phyloP scores from a whole-genome alignment of 2,797 vertebrate species.

The Anas flavirostris region DNA sequence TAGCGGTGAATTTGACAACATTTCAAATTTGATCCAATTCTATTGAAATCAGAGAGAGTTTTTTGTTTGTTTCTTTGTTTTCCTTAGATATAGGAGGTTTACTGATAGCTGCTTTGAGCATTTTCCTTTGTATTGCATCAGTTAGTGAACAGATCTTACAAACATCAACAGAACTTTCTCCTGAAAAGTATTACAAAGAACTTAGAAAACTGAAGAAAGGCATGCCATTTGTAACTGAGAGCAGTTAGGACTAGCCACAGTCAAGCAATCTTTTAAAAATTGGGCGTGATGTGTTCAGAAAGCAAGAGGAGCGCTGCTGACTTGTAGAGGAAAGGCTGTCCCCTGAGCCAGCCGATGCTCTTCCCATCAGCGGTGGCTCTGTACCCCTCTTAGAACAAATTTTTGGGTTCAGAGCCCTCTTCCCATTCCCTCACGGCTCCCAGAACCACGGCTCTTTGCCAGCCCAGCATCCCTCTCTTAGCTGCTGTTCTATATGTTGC shows the following conservation, averaged over 20 bases:
- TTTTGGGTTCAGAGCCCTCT: background rate
- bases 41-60: background rate
- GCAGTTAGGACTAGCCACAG: background rate
- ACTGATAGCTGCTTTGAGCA: background rate
- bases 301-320: background rate
- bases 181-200: background rate
- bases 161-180: background rate
- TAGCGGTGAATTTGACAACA: background rate
- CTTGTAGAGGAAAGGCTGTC: background rate
- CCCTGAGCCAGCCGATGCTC: background rate
- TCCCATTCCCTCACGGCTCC: too few relatives aligned
- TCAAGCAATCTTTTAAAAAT: background rate
- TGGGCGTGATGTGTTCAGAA: accelerated
- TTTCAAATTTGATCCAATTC: background rate
- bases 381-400: background rate
- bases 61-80: background rate
- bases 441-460: background rate
- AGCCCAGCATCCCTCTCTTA: background rate
- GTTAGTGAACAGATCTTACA: background rate
- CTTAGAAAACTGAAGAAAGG: accelerated
- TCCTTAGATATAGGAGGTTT: background rate
- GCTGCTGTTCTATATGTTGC: background rate
- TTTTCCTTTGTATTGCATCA: background rate
- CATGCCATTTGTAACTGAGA: accelerated
- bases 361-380: too few relatives aligned